Base-by-base conservation (phyloP, 2,797 vertebrate species). In the Anguilla marmorata region DNA sequence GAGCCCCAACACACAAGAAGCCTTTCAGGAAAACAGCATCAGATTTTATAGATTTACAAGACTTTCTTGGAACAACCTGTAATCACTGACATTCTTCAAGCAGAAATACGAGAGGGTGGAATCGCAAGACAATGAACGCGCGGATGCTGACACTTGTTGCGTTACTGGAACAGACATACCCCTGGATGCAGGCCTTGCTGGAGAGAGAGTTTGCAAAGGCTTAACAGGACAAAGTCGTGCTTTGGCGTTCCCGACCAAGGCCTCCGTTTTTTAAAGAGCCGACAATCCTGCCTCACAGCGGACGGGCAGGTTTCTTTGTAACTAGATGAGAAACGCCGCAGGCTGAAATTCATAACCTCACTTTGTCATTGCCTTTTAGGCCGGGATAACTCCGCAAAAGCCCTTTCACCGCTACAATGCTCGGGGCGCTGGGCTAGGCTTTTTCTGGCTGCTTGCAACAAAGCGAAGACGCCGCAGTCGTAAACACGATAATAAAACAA, bases 1-100 rank as follows among this genome's bases (percentile, higher is more conserved):
- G n/a, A 72, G 58, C 58, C 58, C 19, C 58, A 24, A 27, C 79
- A 87, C 16, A 58, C 56, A 86, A 56, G 87, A 85, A 30, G 84
- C 56, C 50, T 41, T 85, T 76, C 58, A 66, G 63, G 37, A 82
- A 89, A 90, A 85, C 33, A 50, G 33, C 63, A 37, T 84, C 48
- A 33, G 0, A 0, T 91, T 88, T 89, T 86, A 88, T 88, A 85
- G 83, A 84, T 11, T 85, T 74, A 50, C 58, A 86, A 85, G 14
- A 41, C 45, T 37, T 86, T 91, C 89, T 88, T 88, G 86, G 88
- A 89, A 92, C 84, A 88, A 52, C 9, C 8, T 37, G 37, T 89
- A n/a, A 52, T 85, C 87, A 87, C 84, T 88, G 87, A 89, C 69
- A 88, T 82, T 66, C 84, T 45, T 58, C 86, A 85, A 85, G 21